phyloP scores from a whole-genome alignment of 2,113 vertebrate genomes.

The human region GRCh38 chr7:113412001-113412500 shows the following conservation, averaged over 20 bases:
- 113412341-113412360: not conserved
- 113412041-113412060: not conserved
- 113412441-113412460: not conserved
- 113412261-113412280: not conserved
- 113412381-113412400: constrained; percentile 3
- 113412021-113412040: not conserved
- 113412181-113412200: not conserved
- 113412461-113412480: constrained; percentile 31
- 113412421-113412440: constrained; percentile 16
- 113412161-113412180: not conserved
- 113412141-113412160: not conserved
- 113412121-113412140: not conserved
- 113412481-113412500: constrained; percentile 40
- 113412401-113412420: not conserved
- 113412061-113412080: not conserved
- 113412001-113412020: too few relatives aligned
- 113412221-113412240: not conserved
- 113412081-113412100: not conserved
- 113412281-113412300: not conserved
- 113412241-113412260: not conserved
- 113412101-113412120: not conserved
- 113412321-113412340: constrained; percentile 6
- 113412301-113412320: not conserved
- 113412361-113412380: not conserved
- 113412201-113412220: not conserved